Percentiles rank a stretch among this genome's conserved stretches.
Conservation (phyloP, 2,797 vertebrate species). For the Paguma larvata region DNA sequence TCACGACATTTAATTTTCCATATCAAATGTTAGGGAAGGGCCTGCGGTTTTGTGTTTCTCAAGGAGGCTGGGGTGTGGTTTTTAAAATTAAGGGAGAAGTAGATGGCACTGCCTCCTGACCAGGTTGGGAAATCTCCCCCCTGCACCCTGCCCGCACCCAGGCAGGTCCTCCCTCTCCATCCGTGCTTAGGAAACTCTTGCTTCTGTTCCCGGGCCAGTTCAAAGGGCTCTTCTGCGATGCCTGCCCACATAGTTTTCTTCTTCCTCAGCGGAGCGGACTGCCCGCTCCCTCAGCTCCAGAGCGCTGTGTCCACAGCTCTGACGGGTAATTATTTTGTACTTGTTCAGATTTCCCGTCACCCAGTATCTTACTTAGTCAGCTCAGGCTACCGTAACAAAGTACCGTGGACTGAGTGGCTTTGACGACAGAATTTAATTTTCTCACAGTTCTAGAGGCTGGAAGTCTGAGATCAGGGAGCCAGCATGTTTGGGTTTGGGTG, state of each 20-base stretch:
- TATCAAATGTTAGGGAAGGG: neutral
- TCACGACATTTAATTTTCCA: neutral
- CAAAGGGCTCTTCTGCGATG: neutral
- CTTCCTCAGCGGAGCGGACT: neutral
- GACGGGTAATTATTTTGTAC: neutral
- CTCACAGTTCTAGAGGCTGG: neutral
- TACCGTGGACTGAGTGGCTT: fast-evolving
- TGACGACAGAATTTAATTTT: neutral
- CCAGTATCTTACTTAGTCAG: neutral
- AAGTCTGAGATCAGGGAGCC: neutral
- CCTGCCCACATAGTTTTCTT: neutral
- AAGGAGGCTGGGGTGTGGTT: neutral
- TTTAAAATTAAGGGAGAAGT: neutral
- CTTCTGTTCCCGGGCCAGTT: neutral
- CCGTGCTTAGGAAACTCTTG: neutral
- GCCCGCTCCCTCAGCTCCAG: fast-evolving
- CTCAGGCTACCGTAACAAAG: neutral
- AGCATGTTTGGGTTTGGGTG: too few relatives aligned
- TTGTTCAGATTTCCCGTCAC: neutral
- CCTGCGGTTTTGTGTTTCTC: neutral
- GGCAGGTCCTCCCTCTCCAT: fast-evolving
- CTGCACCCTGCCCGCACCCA: neutral
- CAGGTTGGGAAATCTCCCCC: neutral
- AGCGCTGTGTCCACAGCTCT: neutral
- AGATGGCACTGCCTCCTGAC: neutral